Evolutionary conservation across 2,797 vertebrate genomes (phyloP).

Genomic region (Sarcophilus harrisii): DNA sequence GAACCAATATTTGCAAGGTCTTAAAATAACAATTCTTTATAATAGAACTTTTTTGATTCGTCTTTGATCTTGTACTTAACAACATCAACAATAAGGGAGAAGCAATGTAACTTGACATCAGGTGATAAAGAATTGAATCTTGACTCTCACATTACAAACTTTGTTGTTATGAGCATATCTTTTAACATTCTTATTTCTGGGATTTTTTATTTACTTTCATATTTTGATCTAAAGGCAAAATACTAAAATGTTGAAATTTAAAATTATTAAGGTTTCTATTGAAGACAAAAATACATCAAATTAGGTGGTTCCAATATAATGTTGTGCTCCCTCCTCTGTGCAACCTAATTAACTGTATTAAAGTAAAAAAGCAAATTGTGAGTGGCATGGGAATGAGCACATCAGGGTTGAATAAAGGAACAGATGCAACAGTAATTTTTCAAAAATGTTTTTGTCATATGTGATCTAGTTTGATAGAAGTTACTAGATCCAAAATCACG

Average conservation of each 20-base stretch:
- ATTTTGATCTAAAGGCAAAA: neutral
- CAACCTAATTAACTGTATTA: neutral
- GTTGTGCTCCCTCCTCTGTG: neutral
- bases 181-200: neutral
- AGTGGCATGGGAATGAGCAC: neutral
- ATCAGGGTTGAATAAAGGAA: neutral
- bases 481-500: neutral
- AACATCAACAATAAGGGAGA: neutral
- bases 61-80: neutral
- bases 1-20: neutral
- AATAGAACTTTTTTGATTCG: neutral
- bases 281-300: neutral
- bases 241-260: neutral
- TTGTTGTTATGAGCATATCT: neutral
- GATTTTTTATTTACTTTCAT: neutral
- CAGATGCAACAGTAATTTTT: slow-evolving; percentile 12
- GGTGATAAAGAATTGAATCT: neutral
- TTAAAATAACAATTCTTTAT: slow-evolving; percentile 11
- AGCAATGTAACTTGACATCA: neutral
- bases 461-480: neutral
- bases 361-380: neutral
- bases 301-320: neutral
- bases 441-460: neutral
- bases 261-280: neutral
- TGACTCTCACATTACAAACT: neutral